Conservation (phyloP, 2,113 vertebrate species). For the Limnothrissa miodon region DNA sequence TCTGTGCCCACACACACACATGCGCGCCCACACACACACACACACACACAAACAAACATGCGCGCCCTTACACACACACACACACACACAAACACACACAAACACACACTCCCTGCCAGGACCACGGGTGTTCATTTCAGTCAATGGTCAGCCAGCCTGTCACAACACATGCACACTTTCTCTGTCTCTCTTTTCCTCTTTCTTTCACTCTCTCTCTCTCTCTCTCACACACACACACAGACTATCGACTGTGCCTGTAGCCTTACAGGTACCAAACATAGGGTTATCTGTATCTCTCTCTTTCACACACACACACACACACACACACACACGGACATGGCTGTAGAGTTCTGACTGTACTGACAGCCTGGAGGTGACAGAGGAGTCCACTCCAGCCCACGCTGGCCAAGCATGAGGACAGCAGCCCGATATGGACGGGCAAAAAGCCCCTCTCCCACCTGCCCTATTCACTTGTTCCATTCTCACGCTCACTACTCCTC, state of each 20-base stretch:
- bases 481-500: not conserved
- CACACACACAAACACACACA: not conserved
- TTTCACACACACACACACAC: not conserved
- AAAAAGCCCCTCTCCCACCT: not conserved
- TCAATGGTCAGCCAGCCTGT: not conserved
- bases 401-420: not conserved
- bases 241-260: too few relatives aligned
- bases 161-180: not conserved
- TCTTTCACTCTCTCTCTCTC: not conserved
- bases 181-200: too few relatives aligned
- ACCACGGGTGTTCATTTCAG: slow-evolving; percentile 9
- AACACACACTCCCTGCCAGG: not conserved
- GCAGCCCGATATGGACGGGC: not conserved
- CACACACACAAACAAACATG: not conserved
- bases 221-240: not conserved
- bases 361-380: not conserved
- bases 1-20: not conserved
- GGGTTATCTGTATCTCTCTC: not conserved
- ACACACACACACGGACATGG: not conserved
- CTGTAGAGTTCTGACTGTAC: not conserved
- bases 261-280: too few relatives aligned
- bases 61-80: not conserved
- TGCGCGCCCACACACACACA: not conserved
- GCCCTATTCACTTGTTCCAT: not conserved
- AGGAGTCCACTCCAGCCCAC: not conserved